Evolutionary conservation across 2,888 invertebrate genomes (phyloP), one percentile per base, ranked within the genome.

Genomic region (Nomada goodeniana): DNA sequence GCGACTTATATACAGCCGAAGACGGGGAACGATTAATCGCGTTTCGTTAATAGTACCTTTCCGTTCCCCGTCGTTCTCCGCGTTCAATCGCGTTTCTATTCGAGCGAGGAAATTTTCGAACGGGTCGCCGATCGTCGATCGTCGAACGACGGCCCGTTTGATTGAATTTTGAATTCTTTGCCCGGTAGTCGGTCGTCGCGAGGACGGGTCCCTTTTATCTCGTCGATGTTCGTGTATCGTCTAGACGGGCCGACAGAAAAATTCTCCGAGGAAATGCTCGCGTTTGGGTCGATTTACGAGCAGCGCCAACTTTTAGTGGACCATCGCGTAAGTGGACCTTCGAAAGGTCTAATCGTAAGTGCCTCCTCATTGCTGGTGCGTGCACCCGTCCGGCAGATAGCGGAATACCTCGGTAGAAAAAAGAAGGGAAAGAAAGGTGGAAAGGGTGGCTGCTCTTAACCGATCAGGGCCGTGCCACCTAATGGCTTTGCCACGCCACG

Each of bases 331-430:
- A 88, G 85, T 88, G 85, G 88, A 82, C 69, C 81, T 84, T 79
- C 74, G 65, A 68, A 61, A 20, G 73, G 74, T 63, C 83, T 86
- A 88, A 88, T 88, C 87, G 81, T 86, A 86, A 88, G 83, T 86
- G 87, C 85, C 85, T 86, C 82, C 88, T 88, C 88, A 88, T 88
- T 88, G 88, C 86, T 83, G 80, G 71, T 88, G 76, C 76, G 82
- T 84, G 88, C 86, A 88, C 83, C 82, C 83, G 86, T 83, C 86
- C 61, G 53, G 11, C 44, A 82, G 88, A 88, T 88, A 88, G 65
- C 73, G 64, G 71, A 78, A 64, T 52, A 63, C 70, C 79, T 82
- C 29, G 73, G 36, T 47, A 71, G 67, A 67, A 52, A 61, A 47
- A 69, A 29, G 44, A 80, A 20, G 26, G 36, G 29, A 11, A 11